phyloP scores from a whole-genome alignment of 2,113 vertebrate genomes.

The Plestiodon gilberti region DNA sequence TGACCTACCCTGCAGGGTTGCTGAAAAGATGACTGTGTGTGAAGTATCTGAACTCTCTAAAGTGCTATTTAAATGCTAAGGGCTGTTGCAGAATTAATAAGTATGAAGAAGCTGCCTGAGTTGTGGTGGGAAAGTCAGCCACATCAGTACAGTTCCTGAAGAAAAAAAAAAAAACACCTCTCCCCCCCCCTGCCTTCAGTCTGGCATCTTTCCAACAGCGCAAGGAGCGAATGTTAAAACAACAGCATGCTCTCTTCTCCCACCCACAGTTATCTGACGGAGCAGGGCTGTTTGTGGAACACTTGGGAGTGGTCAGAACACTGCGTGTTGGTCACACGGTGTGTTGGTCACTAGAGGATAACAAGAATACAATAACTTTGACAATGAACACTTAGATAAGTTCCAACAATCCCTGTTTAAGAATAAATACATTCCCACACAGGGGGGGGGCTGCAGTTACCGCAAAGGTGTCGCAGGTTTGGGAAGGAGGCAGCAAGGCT shows the following conservation, averaged over 20 bases:
- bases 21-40: background rate
- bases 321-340: background rate
- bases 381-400: background rate
- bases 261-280: constrained; percentile 2
- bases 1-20: background rate
- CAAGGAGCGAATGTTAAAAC: constrained; percentile 12
- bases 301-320: background rate
- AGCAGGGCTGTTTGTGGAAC: constrained; percentile 20
- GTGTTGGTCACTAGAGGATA: background rate
- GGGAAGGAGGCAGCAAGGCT: constrained; percentile 29
- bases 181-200: background rate
- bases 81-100: background rate
- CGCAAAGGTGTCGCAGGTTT: background rate
- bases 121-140: constrained; percentile 7
- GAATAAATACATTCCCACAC: background rate
- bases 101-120: background rate
- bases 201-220: background rate
- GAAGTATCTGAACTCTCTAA: background rate
- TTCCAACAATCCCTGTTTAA: background rate
- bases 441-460: background rate
- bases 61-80: background rate
- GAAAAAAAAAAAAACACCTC: background rate
- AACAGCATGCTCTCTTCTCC: constrained; percentile 9
- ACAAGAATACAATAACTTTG: background rate
- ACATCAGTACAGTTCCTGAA: background rate